Conservation (phyloP, 2,113 vertebrate genomes). For the Cebidichthys violaceus region DNA sequence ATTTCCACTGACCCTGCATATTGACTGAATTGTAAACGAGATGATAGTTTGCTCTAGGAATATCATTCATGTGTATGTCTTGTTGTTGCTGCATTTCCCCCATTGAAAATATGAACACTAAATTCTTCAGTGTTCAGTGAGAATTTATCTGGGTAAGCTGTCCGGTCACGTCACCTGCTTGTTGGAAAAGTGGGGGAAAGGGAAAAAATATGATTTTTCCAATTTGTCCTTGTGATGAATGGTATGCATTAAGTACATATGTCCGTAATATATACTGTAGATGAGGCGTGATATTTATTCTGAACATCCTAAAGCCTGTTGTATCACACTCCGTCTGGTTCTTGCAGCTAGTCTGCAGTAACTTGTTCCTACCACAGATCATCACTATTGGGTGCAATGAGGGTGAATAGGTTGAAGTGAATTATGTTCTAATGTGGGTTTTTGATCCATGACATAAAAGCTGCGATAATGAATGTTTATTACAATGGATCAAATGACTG, state of each 20-base stretch:
- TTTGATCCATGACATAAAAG: neutral
- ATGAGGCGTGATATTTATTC: slow-evolving; percentile 43
- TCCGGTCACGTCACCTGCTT: neutral
- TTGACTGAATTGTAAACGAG: slow-evolving; percentile 23
- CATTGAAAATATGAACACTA: neutral
- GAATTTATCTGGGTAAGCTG: neutral
- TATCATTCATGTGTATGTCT: neutral
- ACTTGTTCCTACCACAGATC: slow-evolving; percentile 26
- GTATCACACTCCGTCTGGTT: slow-evolving; percentile 24
- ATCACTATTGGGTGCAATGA: neutral
- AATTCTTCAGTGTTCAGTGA: neutral
- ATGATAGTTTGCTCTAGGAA: slow-evolving; percentile 1
- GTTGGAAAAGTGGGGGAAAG: neutral
- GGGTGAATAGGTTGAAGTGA: neutral
- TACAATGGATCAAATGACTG: neutral
- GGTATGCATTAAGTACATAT: slow-evolving; percentile 21
- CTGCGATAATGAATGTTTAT: neutral
- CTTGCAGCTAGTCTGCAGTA: neutral
- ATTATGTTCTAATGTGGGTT: neutral
- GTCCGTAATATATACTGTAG: slow-evolving; percentile 37
- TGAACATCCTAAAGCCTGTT: slow-evolving; percentile 35
- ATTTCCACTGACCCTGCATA: slow-evolving; percentile 36
- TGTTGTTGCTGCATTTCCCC: neutral
- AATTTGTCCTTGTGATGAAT: slow-evolving; percentile 25
- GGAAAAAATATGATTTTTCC: slow-evolving; percentile 6